Evolutionary conservation across 2,888 invertebrate species (phyloP).

Genomic region (Liodrosophila aerea): DNA sequence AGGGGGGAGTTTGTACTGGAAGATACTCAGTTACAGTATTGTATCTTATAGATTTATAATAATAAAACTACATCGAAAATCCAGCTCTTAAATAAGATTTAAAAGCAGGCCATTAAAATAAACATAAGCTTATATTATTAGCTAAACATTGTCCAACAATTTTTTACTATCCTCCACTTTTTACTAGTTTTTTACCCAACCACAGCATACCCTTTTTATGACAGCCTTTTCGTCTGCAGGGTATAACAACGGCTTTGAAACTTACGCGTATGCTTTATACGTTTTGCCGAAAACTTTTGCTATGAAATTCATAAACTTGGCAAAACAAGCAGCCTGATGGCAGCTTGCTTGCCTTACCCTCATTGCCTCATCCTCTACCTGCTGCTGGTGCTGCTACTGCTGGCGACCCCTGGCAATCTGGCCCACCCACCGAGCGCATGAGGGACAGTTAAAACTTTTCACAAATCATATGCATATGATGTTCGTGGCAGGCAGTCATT

Average conservation of each 20-base stretch:
- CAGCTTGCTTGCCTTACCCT: constrained; percentile 16
- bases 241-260: constrained; percentile 60
- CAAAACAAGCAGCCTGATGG: constrained; percentile 54
- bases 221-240: constrained; percentile 5
- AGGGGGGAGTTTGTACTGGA: background rate
- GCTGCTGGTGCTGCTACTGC: background rate
- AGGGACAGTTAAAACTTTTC: constrained; percentile 65
- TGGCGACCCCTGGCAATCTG: no score
- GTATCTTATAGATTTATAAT: no score
- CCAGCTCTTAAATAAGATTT: no score
- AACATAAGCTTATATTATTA: no score
- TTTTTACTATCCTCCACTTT: no score
- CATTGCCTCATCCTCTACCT: background rate
- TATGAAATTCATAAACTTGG: constrained; percentile 77
- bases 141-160: no score
- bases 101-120: no score
- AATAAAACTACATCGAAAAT: no score
- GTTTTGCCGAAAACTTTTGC: constrained; percentile 67
- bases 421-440: background rate
- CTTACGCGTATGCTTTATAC: constrained; percentile 52
- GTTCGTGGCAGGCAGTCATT: constrained; percentile 36
- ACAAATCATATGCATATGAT: constrained; percentile 77
- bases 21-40: background rate
- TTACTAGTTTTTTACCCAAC: no score
- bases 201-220: background rate